Evolutionary conservation across 2,888 invertebrate species (phyloP), one percentile per base, ranked within the genome.

Genomic region (Ophion costatus): DNA sequence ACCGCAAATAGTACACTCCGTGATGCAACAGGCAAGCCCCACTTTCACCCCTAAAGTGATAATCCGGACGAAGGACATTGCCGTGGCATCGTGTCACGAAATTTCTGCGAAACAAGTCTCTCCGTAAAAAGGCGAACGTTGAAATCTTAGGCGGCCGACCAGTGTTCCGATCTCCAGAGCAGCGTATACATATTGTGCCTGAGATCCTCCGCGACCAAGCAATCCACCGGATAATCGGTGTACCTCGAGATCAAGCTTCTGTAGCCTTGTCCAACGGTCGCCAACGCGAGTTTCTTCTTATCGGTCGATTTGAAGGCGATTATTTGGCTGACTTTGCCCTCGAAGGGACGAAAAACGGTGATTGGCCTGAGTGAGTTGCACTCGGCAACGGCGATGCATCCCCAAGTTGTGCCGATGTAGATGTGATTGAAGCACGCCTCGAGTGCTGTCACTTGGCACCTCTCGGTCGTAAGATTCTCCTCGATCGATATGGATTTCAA

Each of bases 371-470:
- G 95, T 0, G 97, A 95, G 80, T 95, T 94, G 22, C 96, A 96
- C 92, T 98, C 98, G 0, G 98, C 98, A 7, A 99, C 97, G 76
- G 99, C 97, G 67, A 99, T 94, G 93, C 98, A 98, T 33, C 99
- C 99, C 97, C 98, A 98, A 9, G 98, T 98, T 0, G 99, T 99
- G 67, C 99, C 99, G 85, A 98, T 96, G 93, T 98, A 98, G 61
- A 99, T 94, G 90, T 96, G 96, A 45, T 95, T 93, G 85, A 90
- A 89, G 71, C 91, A 93, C 10, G 92, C 89, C 70, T 94, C 93
- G 1, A 94, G 87, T 17, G 93, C 92, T 82, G 94, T 93, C 91
- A 97, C 96, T 94, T 97, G 97, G 89, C 97, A 96, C 88, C 97
- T 96, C 38, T 96, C 96, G 2, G 96, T 96, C 88, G 96, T 97